Evolutionary conservation across 2,888 invertebrate species (phyloP).

Genomic region (Nephrotoma guestfalica): DNA sequence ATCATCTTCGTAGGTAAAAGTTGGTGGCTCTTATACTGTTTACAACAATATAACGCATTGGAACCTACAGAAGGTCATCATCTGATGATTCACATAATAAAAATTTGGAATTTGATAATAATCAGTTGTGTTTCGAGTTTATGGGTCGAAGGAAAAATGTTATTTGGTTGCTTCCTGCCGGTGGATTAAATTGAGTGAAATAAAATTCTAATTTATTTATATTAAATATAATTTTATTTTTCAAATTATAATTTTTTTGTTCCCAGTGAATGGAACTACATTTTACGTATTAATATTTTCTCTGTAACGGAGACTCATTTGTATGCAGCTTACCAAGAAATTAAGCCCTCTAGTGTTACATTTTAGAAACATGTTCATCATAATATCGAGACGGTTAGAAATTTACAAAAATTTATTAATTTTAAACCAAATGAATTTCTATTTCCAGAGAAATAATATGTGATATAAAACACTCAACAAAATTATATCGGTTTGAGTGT

Average conservation of each 20-base stretch:
- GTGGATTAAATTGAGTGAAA: neutral
- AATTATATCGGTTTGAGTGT: neutral
- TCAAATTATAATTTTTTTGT: neutral
- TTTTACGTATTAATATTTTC: conserved; percentile 14
- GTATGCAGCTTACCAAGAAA: neutral
- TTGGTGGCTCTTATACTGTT: too few relatives aligned
- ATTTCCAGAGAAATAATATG: neutral
- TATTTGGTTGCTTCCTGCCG: too few relatives aligned
- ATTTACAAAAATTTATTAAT: neutral
- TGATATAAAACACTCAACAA: neutral
- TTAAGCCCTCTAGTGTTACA: too few relatives aligned
- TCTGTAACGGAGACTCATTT: conserved; percentile 28
- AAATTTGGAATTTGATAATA: too few relatives aligned
- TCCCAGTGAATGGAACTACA: neutral
- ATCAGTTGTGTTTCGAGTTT: too few relatives aligned
- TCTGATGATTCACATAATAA: too few relatives aligned
- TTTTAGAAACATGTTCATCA: neutral
- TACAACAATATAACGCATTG: too few relatives aligned
- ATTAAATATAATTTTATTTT: neutral
- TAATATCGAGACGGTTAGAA: neutral
- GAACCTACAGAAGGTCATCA: too few relatives aligned
- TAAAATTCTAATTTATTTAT: neutral
- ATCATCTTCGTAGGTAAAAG: too few relatives aligned
- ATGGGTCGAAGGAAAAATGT: too few relatives aligned
- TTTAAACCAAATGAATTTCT: neutral